Evolutionary conservation across 2,888 invertebrate genomes (phyloP).

Genomic region (Tachina lurida): DNA sequence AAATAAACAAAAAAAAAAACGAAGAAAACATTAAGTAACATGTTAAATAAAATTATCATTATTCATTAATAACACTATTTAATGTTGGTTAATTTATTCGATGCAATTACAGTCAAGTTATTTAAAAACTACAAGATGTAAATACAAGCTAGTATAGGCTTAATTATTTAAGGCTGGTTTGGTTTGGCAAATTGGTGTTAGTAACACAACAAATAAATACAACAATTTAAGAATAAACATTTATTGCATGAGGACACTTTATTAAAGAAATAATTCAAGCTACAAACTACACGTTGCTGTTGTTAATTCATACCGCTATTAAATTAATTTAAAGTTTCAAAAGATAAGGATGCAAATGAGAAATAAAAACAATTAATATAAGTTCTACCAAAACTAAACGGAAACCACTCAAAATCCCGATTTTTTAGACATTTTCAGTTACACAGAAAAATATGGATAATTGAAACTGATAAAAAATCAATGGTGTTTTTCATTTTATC

Average conservation of each 20-base stretch:
- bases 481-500: too few relatives aligned
- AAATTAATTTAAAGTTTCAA: neutral
- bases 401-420: neutral
- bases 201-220: slow-evolving; percentile 31
- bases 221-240: slow-evolving; percentile 15
- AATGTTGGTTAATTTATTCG: slow-evolving; percentile 42
- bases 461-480: too few relatives aligned
- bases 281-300: neutral
- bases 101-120: neutral
- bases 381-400: too few relatives aligned
- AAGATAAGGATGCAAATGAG: slow-evolving; percentile 2
- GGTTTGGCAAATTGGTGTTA: slow-evolving; percentile 39
- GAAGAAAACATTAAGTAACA: slow-evolving; percentile 66
- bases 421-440: neutral
- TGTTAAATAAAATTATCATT: slow-evolving; percentile 61
- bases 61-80: slow-evolving; percentile 31
- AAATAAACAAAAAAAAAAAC: slow-evolving; percentile 63
- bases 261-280: slow-evolving; percentile 16
- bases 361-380: neutral
- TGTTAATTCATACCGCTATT: neutral
- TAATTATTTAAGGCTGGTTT: neutral
- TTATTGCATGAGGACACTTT: slow-evolving; percentile 28
- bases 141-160: slow-evolving; percentile 36
- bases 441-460: too few relatives aligned
- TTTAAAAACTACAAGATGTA: slow-evolving; percentile 37